These are phyloP conservation scores for Todiramphus saurophagus DNA, from an alignment of 2,113 vertebrate species.

Conservation along the genomic window DNA sequence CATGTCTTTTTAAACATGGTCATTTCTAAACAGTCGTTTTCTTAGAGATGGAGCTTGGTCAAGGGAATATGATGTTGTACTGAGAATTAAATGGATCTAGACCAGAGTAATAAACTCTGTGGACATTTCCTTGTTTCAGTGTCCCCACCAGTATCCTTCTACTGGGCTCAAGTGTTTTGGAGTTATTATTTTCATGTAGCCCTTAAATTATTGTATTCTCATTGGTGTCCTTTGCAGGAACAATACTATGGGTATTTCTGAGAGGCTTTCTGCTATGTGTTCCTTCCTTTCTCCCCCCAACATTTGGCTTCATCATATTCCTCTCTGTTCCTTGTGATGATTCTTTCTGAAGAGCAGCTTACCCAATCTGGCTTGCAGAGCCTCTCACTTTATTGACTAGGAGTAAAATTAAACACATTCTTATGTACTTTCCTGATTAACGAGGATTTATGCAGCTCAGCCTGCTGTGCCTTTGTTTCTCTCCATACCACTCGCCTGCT, in stretches of 20 bases:
- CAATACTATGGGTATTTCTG: neutral
- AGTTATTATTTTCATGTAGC: neutral
- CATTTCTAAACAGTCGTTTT: neutral
- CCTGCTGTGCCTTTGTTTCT: slow-evolving; percentile 17
- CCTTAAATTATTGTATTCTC: neutral
- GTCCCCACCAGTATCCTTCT: neutral
- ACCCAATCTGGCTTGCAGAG: neutral
- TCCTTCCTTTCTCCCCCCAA: neutral
- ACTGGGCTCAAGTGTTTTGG: neutral
- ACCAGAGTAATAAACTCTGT: neutral
- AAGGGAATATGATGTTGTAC: neutral
- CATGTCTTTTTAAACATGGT: neutral
- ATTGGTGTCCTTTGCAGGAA: neutral
- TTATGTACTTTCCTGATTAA: slow-evolving; percentile 39
- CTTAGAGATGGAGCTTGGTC: neutral
- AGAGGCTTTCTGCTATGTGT: neutral
- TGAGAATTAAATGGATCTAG: neutral
- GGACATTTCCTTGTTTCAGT: neutral
- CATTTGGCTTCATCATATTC: neutral
- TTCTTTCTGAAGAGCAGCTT: neutral
- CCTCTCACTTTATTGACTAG: neutral
- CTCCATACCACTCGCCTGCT: neutral
- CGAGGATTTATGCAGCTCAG: slow-evolving; percentile 19
- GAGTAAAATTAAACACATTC: slow-evolving; percentile 30
- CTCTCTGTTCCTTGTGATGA: neutral